Evolutionary conservation across 1,140 invertebrate genomes (phyloP).

Genomic region (Eupristina koningsbergeri): DNA sequence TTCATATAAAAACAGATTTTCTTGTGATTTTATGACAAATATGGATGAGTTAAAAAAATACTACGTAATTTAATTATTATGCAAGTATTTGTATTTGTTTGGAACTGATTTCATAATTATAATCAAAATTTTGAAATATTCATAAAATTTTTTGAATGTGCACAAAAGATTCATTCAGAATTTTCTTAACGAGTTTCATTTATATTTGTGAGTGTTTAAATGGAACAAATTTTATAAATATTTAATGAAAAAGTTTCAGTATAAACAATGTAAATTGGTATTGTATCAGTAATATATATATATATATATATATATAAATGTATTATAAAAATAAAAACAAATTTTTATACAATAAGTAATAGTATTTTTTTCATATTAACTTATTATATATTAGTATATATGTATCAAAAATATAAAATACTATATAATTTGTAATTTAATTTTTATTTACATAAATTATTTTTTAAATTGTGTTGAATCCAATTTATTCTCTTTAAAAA

Average conservation of each 20-base stretch:
- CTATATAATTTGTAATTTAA: too few relatives aligned
- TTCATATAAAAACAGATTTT: background rate
- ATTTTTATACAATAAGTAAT: background rate
- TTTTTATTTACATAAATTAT: too few relatives aligned
- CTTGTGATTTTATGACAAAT: background rate
- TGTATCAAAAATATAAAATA: too few relatives aligned
- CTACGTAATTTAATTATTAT: background rate
- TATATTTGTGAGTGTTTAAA: background rate
- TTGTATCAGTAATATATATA: too few relatives aligned
- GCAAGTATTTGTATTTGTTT: background rate
- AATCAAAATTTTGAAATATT: background rate
- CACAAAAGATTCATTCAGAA: background rate
- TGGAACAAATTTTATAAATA: background rate
- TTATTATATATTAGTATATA: too few relatives aligned
- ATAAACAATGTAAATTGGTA: background rate
- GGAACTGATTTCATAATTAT: background rate
- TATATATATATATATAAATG: too few relatives aligned
- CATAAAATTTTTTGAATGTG: too few relatives aligned
- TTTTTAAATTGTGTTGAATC: too few relatives aligned
- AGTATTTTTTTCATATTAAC: background rate
- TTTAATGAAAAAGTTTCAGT: background rate
- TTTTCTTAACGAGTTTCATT: background rate
- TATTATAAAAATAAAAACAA: background rate
- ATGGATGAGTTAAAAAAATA: background rate
- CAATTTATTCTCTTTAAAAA: background rate